These are phyloP conservation scores for Camarhynchus parvulus DNA, from an alignment of 2,113 vertebrate species.

Conservation along the genomic window DNA sequence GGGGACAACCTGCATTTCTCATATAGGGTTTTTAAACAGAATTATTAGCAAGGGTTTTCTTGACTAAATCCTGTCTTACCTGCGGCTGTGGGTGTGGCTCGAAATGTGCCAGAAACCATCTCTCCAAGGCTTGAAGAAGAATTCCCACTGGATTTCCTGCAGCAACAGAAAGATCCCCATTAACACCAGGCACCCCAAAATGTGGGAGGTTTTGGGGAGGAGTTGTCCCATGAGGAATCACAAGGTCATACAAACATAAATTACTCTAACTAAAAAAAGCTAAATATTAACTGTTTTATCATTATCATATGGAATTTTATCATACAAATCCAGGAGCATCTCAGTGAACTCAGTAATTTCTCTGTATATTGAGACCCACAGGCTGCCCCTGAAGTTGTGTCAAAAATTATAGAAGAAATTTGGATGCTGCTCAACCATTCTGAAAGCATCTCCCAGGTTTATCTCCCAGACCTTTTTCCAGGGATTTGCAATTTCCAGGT, in stretches of 20 bases:
- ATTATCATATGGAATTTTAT: background rate
- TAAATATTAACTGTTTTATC: background rate
- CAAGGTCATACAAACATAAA: fast-evolving
- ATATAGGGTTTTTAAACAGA: background rate
- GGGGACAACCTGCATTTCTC: background rate
- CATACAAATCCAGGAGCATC: background rate
- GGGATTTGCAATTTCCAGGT: background rate
- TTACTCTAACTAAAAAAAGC: background rate
- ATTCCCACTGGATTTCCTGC: slow-evolving; percentile 94
- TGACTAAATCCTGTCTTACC: slow-evolving; percentile 73
- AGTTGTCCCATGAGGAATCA: background rate
- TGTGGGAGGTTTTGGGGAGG: background rate
- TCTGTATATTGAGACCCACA: background rate
- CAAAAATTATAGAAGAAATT: background rate
- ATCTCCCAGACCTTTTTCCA: background rate
- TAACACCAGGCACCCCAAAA: background rate
- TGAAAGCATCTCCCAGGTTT: background rate
- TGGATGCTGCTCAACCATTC: background rate
- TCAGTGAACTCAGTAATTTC: background rate
- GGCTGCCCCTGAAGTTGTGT: background rate
- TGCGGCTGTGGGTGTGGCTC: slow-evolving; percentile 89
- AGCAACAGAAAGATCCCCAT: slow-evolving; percentile 5
- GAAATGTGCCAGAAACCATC: slow-evolving; percentile 95
- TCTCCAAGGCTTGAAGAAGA: slow-evolving; percentile 97
- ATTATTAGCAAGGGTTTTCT: background rate